phyloP scores from a whole-genome alignment of 2,113 vertebrate genomes.

The Garra rufa region DNA sequence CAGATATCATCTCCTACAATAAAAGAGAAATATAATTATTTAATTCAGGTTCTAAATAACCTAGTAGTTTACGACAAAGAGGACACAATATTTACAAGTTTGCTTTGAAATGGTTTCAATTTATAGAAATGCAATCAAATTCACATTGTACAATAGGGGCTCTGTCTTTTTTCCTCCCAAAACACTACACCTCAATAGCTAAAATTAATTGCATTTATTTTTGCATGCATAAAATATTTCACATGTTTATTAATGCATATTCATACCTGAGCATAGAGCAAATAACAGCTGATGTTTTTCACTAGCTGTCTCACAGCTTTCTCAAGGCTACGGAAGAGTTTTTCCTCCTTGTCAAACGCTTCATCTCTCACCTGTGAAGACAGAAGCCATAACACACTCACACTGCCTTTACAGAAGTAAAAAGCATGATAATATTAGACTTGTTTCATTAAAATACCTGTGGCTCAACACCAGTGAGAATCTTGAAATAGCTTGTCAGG shows the following conservation, averaged over 20 bases:
- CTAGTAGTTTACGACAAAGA: too few species aligned
- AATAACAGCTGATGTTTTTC: conserved; percentile 85
- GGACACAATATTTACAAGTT: not conserved
- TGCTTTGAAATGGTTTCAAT: not conserved
- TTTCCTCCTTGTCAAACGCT: conserved; percentile 91
- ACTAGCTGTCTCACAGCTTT: conserved; percentile 86
- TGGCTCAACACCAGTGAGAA: conserved; percentile 89
- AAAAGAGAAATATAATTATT: not conserved
- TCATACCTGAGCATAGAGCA: conserved; percentile 83
- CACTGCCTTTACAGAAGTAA: not conserved
- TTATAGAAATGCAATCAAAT: not conserved
- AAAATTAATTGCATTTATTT: too few species aligned
- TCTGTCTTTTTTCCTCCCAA: not conserved
- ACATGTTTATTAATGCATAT: not conserved
- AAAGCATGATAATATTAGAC: not conserved
- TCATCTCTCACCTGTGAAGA: conserved; percentile 89
- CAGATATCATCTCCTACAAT: conserved; percentile 83
- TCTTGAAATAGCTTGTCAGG: conserved; percentile 92
- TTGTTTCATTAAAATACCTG: conserved; percentile 79
- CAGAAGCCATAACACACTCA: not conserved
- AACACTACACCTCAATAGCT: not conserved
- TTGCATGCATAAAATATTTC: too few species aligned
- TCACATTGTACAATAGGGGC: not conserved
- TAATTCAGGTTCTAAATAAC: not conserved
- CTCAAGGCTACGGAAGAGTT: conserved; percentile 89